Percentiles rank a stretch among this genome's conserved stretches.
Conservation (phyloP, 1,140 invertebrate species). For the Drosophila carrolli region DNA sequence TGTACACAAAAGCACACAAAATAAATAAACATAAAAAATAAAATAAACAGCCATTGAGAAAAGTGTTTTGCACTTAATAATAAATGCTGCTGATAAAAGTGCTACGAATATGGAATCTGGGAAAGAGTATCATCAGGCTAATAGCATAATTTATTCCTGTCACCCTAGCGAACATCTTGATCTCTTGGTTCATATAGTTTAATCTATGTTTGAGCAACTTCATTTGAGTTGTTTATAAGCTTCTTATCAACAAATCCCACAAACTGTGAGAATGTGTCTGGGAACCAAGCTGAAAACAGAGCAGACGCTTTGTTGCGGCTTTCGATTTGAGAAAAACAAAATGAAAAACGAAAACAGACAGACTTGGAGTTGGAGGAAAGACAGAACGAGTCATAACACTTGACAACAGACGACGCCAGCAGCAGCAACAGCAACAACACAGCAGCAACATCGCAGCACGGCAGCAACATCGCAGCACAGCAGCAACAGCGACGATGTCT, state of each 20-base stretch:
- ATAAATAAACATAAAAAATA: conserved; percentile 42
- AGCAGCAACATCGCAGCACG: conserved; percentile 34
- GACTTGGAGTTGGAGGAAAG: conserved; percentile 17
- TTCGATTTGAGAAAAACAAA: conserved; percentile 29
- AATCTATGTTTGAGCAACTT: conserved; percentile 43
- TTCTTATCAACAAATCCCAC: conserved; percentile 56
- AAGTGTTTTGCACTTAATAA: conserved; percentile 65
- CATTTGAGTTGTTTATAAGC: conserved; percentile 55
- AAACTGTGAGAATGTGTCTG: conserved; percentile 52
- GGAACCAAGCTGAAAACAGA: conserved; percentile 53
- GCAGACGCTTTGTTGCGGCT: conserved; percentile 69
- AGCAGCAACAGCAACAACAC: conserved; percentile 20
- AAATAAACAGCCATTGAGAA: conserved; percentile 59
- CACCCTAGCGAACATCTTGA: conserved; percentile 15
- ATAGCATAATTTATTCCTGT: conserved; percentile 35
- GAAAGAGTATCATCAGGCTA: conserved; percentile 32
- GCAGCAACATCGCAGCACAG: conserved; percentile 11
- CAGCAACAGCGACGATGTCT: conserved; percentile 24
- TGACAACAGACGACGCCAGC: conserved; percentile 63
- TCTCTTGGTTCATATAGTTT: conserved; percentile 26
- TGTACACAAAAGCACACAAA: conserved; percentile 33
- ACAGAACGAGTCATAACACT: conserved; percentile 77
- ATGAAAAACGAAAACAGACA: conserved; percentile 32
- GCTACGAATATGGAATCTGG: conserved; percentile 24
- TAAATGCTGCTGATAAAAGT: conserved; percentile 54